These are phyloP conservation scores for Tridacna crocea DNA, from an alignment of 2,888 invertebrate species.

Conservation along the genomic window DNA sequence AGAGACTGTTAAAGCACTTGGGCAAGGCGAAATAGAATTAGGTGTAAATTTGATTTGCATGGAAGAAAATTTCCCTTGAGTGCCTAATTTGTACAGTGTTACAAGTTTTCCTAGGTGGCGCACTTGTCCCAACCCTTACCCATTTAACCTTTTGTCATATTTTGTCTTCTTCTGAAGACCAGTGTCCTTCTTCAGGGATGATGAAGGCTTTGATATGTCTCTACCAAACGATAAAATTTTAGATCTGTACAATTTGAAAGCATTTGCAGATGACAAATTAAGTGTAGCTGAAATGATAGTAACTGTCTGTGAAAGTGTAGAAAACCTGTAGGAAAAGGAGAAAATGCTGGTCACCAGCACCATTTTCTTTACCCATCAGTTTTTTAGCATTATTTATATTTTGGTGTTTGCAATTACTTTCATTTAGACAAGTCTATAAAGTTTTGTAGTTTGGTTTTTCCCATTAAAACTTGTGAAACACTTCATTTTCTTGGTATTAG, in stretches of 20 bases:
- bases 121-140: neutral
- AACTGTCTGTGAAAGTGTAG: no score
- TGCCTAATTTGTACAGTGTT: constrained; percentile 62
- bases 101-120: constrained; percentile 2
- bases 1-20: constrained; percentile 40
- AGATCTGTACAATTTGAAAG: no score
- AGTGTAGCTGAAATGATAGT: no score
- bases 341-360: neutral
- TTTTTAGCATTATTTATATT: neutral
- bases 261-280: no score
- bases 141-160: no score
- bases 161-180: no score
- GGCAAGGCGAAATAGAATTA: constrained; percentile 63
- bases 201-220: neutral
- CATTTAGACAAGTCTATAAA: neutral
- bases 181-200: neutral
- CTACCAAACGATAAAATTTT: no score
- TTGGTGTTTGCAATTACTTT: neutral
- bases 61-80: constrained; percentile 67
- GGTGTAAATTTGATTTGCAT: constrained; percentile 71
- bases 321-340: neutral
- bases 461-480: no score
- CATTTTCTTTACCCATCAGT: neutral
- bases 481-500: no score
- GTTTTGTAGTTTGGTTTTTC: neutral